A percentile compares a stretch with the other conserved stretches of the same genome.
These are phyloP conservation scores for Pyrrhura leucotis DNA, from an alignment of 2,797 vertebrate genomes.

Conservation along the genomic window DNA sequence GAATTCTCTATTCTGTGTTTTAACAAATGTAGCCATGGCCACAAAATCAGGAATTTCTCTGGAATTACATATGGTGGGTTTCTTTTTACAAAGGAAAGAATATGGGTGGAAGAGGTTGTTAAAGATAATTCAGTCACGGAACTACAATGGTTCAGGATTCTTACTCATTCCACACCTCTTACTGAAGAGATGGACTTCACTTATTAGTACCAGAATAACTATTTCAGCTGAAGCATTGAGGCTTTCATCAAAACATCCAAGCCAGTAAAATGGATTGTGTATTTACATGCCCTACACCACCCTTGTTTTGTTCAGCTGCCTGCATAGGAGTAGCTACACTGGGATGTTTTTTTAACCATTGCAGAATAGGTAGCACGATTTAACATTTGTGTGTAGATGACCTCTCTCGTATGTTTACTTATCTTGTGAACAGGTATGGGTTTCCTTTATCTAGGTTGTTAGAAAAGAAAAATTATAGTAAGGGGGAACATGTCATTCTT, in stretches of 20 bases:
- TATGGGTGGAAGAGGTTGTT: not conserved
- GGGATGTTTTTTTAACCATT: not conserved
- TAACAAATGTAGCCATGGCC: not conserved
- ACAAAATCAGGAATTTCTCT: not conserved
- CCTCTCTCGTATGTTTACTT: not conserved
- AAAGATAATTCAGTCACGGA: not conserved
- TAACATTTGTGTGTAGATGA: not conserved
- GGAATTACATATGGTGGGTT: not conserved
- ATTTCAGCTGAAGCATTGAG: not conserved
- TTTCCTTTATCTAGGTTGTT: not conserved
- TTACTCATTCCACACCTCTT: not conserved
- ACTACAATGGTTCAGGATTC: not conserved
- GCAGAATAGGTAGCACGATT: not conserved
- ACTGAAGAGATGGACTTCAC: not conserved
- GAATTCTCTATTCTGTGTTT: not conserved
- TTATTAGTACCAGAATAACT: not conserved
- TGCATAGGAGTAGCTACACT: not conserved
- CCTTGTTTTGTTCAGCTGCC: not conserved
- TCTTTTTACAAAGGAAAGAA: not conserved
- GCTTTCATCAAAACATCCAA: not conserved
- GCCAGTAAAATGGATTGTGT: not conserved
- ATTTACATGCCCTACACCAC: not conserved
- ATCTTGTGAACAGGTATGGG: not conserved
- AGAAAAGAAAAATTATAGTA: not conserved
- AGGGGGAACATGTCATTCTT: not conserved